These are phyloP conservation scores for Cryptophagus acutangulus DNA, from an alignment of 2,888 invertebrate genomes.

Conservation along the genomic window DNA sequence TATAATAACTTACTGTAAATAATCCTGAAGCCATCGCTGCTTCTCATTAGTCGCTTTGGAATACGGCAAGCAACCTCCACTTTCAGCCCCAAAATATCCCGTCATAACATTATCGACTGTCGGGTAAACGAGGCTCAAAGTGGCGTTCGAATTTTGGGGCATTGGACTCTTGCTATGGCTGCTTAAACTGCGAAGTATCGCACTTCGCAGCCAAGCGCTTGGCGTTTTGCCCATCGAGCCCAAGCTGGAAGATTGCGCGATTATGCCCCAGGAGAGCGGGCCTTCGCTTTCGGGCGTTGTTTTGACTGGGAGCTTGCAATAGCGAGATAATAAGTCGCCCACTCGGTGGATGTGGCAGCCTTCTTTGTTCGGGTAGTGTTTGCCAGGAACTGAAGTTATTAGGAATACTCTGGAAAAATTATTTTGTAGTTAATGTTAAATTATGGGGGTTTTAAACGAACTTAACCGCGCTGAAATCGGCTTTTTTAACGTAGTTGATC, in stretches of 20 bases:
- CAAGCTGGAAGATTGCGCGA: conserved; percentile 88
- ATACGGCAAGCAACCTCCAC: conserved; percentile 89
- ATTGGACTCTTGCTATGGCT: conserved; percentile 53
- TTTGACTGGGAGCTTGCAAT: conserved; percentile 52
- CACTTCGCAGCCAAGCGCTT: conserved; percentile 70
- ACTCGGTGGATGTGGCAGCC: conserved; percentile 54
- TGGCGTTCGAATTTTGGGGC: conserved; percentile 53
- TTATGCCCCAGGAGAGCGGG: conserved; percentile 49
- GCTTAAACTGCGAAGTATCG: conserved; percentile 62
- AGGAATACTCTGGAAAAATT: conserved; percentile 71
- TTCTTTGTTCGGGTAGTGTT: conserved; percentile 50
- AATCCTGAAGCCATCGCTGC: conserved; percentile 76
- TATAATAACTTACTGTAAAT: conserved; percentile 61
- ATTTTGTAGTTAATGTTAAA: too few species aligned
- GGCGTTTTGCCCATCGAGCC: conserved; percentile 73
- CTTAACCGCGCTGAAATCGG: conserved; percentile 82
- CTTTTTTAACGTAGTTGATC: conserved; percentile 65
- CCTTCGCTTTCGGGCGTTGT: conserved; percentile 42
- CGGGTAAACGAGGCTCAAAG: conserved; percentile 64
- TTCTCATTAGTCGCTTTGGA: conserved; percentile 63
- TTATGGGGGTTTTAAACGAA: too few species aligned
- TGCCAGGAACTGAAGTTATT: conserved; percentile 80
- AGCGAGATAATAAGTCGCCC: conserved; percentile 59
- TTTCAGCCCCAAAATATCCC: conserved; percentile 79
- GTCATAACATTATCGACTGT: conserved; percentile 75